phyloP scores from a whole-genome alignment of 2,113 vertebrate species.

The Siniperca knerii region DNA sequence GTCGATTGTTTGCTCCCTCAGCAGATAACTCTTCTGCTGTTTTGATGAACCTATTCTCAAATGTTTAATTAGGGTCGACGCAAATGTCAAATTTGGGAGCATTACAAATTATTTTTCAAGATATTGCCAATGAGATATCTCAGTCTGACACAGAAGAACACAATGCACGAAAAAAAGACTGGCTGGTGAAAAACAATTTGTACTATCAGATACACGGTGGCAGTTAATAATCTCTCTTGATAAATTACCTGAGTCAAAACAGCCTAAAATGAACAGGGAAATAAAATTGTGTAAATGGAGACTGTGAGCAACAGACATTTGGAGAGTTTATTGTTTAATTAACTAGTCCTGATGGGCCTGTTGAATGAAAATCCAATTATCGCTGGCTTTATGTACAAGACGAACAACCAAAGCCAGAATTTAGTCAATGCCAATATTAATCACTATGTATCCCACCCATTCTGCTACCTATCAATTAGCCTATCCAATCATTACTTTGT shows the following conservation, averaged over 20 bases:
- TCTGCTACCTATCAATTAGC: constrained; percentile 35
- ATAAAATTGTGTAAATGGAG: constrained; percentile 40
- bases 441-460: constrained; percentile 12
- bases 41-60: constrained; percentile 12
- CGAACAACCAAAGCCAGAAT: neutral
- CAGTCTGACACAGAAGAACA: constrained; percentile 20
- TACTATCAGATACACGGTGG: constrained; percentile 19
- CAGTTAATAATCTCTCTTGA: constrained; percentile 64
- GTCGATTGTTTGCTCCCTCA: neutral
- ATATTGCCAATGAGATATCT: constrained; percentile 34
- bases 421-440: constrained; percentile 30
- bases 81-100: constrained; percentile 43
- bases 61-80: constrained; percentile 59
- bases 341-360: constrained; percentile 27
- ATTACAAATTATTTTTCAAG: constrained; percentile 49
- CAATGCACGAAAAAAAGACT: constrained; percentile 32
- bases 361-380: constrained; percentile 52
- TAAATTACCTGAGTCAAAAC: constrained; percentile 64
- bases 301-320: constrained; percentile 38
- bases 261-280: constrained; percentile 46
- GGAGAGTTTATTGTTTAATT: constrained; percentile 51
- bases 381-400: constrained; percentile 16
- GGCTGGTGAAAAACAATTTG: constrained; percentile 39
- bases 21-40: constrained; percentile 6
- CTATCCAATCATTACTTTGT: constrained; percentile 34